Evolutionary conservation across 2,113 vertebrate species (phyloP).

Genomic region (Elaphurus davidianus): DNA sequence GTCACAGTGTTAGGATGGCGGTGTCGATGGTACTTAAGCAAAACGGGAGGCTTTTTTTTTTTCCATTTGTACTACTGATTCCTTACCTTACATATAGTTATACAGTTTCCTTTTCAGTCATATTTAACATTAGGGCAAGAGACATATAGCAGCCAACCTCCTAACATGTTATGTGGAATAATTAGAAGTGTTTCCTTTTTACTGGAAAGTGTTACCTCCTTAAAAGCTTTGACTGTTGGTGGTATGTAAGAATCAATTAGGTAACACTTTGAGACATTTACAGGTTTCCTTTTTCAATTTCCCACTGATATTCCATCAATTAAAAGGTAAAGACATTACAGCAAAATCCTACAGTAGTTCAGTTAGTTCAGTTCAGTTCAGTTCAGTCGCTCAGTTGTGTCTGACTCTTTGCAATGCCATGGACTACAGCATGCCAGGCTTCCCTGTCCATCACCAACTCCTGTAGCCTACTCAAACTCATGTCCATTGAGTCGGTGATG

Average conservation of each 20-base stretch:
- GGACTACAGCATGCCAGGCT: neutral
- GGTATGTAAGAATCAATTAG: neutral
- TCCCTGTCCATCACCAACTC: neutral
- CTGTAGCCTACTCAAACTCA: neutral
- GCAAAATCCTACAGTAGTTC: slow-evolving; percentile 14
- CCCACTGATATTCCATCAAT: neutral
- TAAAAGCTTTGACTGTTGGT: slow-evolving; percentile 6
- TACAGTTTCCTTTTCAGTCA: slow-evolving; percentile 3
- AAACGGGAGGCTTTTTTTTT: neutral
- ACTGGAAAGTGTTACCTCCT: slow-evolving; percentile 1
- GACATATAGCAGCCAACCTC: neutral
- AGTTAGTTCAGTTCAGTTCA: neutral
- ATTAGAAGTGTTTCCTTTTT: slow-evolving; percentile 47
- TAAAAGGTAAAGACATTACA: slow-evolving; percentile 30
- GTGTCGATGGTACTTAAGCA: slow-evolving; percentile 63
- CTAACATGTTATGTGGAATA: slow-evolving; percentile 34
- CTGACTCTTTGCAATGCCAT: neutral
- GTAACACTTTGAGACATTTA: slow-evolving; percentile 26
- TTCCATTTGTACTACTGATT: slow-evolving; percentile 22
- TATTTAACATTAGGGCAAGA: slow-evolving; percentile 42
- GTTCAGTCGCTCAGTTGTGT: neutral
- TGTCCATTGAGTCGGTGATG: neutral
- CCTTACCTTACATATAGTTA: slow-evolving; percentile 24
- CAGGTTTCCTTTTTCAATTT: slow-evolving; percentile 29
- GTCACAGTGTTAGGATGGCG: neutral